phyloP scores from a whole-genome alignment of 1,140 invertebrate genomes.

The Aphaenogaster floridana region DNA sequence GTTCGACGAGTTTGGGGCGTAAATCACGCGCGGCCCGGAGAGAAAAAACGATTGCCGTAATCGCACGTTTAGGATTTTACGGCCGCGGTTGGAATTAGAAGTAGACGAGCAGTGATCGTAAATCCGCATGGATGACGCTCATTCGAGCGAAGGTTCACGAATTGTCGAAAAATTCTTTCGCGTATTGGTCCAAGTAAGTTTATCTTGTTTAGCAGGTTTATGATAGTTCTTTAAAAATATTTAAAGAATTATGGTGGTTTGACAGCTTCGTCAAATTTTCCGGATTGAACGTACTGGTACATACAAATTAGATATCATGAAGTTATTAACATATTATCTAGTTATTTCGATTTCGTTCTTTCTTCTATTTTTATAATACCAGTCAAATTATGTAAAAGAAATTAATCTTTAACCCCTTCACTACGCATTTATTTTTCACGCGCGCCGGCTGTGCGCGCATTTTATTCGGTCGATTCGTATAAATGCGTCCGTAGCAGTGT shows the following conservation, averaged over 20 bases:
- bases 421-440: too few species aligned
- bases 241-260: neutral
- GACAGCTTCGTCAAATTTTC: neutral
- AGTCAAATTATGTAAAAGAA: too few species aligned
- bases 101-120: slow-evolving; percentile 32
- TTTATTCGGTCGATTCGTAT: too few species aligned
- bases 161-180: neutral
- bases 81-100: slow-evolving; percentile 35
- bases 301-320: neutral
- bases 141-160: slow-evolving; percentile 18
- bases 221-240: neutral
- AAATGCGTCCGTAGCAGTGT: too few species aligned
- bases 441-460: too few species aligned
- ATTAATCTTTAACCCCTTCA: too few species aligned
- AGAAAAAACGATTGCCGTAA: slow-evolving; percentile 41
- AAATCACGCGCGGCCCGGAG: slow-evolving; percentile 35
- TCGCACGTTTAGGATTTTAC: slow-evolving; percentile 52
- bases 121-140: neutral
- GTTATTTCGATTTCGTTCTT: neutral
- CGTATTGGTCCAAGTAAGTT: neutral
- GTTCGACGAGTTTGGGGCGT: slow-evolving; percentile 34
- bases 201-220: neutral
- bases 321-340: too few species aligned
- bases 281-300: neutral
- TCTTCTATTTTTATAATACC: too few species aligned